Evolutionary conservation across 2,113 vertebrate species (phyloP).

Genomic region (Rhea americana): DNA sequence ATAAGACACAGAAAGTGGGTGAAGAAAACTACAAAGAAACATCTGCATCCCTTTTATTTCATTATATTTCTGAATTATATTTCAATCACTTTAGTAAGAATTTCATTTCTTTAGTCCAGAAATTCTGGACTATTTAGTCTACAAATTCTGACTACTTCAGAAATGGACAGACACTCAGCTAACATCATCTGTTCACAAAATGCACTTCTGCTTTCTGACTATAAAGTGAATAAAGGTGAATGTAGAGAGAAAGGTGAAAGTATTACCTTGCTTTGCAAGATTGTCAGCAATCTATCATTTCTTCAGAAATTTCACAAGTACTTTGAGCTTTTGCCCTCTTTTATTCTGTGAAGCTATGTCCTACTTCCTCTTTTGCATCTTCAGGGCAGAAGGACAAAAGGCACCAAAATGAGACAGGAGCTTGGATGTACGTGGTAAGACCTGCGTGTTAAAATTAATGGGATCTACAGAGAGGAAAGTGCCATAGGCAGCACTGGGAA

Average conservation of each 20-base stretch:
- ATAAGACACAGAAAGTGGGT: not conserved
- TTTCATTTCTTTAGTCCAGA: not conserved
- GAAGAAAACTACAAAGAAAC: not conserved
- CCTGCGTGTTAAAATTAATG: conserved; percentile 37
- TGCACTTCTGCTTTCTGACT: not conserved
- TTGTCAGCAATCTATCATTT: not conserved
- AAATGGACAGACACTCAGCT: not conserved
- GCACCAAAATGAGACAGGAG: not conserved
- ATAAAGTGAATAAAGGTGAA: not conserved
- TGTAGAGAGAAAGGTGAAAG: not conserved
- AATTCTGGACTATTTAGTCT: not conserved
- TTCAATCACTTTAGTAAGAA: not conserved
- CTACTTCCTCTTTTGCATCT: conserved; percentile 8
- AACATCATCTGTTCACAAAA: not conserved
- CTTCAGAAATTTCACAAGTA: not conserved
- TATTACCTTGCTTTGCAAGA: not conserved
- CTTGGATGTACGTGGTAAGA: not conserved
- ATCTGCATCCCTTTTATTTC: not conserved
- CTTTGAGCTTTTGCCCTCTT: conserved; percentile 3
- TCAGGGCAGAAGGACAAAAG: conserved; percentile 3
- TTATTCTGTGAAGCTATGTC: not conserved
- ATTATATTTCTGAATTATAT: not conserved
- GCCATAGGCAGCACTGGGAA: not conserved
- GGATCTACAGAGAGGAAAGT: not conserved
- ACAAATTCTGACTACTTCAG: not conserved